Conservation (phyloP, 2,797 vertebrate species). For the Pseudocheirus occidentalis region DNA sequence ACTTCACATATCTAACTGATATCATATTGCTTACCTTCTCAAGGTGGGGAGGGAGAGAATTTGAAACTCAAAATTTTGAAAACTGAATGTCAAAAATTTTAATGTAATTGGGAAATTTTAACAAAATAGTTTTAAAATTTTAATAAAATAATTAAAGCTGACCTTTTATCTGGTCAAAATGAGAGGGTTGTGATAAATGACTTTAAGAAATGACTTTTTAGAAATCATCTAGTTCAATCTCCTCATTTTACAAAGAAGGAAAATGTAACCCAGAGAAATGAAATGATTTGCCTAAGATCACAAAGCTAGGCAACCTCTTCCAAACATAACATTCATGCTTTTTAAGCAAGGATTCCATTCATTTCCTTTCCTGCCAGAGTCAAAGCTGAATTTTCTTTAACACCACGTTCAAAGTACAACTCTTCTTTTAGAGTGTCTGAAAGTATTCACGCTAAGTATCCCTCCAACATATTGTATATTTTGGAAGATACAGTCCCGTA, state of each 20-base stretch:
- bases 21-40: not conserved
- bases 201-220: not conserved
- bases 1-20: not conserved
- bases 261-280: too few species aligned
- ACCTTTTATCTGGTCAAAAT: not conserved
- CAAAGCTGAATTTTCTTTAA: not conserved
- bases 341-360: not conserved
- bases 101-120: not conserved
- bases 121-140: not conserved
- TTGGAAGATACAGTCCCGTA: too few species aligned
- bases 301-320: too few species aligned
- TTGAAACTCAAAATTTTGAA: not conserved
- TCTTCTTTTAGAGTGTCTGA: too few species aligned
- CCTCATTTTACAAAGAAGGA: too few species aligned
- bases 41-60: not conserved
- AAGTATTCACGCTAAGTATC: too few species aligned
- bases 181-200: not conserved
- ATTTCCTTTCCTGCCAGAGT: not conserved
- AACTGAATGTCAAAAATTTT: not conserved
- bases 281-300: too few species aligned
- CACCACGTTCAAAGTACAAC: too few species aligned
- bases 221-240: too few species aligned
- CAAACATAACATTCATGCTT: not conserved
- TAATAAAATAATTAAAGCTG: not conserved
- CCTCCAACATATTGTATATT: too few species aligned